Evolutionary conservation across 1,140 invertebrate species (phyloP), one percentile per base, ranked within the genome.

Genomic region (Drosophila pseudoobscura): DNA sequence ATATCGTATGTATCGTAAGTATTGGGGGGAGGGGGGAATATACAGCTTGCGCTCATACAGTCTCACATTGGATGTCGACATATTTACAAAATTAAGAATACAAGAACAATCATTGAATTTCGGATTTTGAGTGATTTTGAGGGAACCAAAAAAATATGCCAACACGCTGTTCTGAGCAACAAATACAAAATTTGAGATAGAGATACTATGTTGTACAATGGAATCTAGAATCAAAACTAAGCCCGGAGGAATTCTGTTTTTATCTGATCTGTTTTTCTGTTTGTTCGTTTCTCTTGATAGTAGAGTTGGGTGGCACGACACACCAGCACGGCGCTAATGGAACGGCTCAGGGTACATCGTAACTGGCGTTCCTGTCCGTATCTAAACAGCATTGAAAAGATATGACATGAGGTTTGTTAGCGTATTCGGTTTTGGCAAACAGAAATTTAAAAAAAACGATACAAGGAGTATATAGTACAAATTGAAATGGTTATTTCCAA

Each of bases 341-440:
- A 88, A 88, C 83, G 71, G 88, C 88, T 89, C 85, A 89, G 87
- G 85, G 85, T 89, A 90, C 85, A 89, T 89, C 85, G 85, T 87
- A 90, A 89, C 85, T 89, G 85, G 85, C 77, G 85, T 90, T 89
- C 85, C 85, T 79, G 80, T 89, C 85, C 85, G 80, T 89, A 89
- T 89, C 85, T 89, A 89, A 90, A 89, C 85, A 89, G 85, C 79
- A 89, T 89, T 89, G 65, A 89, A 89, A 89, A 89, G 75, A 89
- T 90, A 85, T 85, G 85, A 89, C 85, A 89, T 89, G 83, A 88
- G 79, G 84, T 83, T 88, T 83, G 84, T 88, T 88, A 83, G 75
- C 84, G 83, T 88, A 83, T 73, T 80, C 60, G 60, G 31, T 64
- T 57, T 79, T 78, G 54, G 75, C 68, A 85, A 84, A 56, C 49